Evolutionary conservation across 2,113 vertebrate genomes (phyloP).

Genomic region (Merops nubicus): DNA sequence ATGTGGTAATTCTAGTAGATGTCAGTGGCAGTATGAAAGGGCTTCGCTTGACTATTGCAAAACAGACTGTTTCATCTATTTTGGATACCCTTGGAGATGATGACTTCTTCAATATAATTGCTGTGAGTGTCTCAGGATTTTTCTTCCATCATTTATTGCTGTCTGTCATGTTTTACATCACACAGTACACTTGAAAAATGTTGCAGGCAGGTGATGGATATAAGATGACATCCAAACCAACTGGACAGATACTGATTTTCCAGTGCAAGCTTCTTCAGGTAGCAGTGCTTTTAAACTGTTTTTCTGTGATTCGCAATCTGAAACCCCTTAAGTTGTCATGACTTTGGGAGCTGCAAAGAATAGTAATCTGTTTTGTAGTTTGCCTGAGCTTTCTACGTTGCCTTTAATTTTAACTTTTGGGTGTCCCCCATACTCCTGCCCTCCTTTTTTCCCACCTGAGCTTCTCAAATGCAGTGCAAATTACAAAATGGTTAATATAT

Average conservation of each 20-base stretch:
- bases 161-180: not conserved
- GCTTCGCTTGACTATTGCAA: constrained; percentile 93
- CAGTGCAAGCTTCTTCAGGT: not conserved
- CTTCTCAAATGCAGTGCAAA: not conserved
- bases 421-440: rapidly evolving
- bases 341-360: not conserved
- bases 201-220: not conserved
- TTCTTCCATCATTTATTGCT: not conserved
- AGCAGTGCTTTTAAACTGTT: not conserved
- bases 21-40: constrained; percentile 99
- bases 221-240: not conserved
- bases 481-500: not conserved
- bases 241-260: not conserved
- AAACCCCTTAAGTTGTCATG: not conserved
- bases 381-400: not conserved
- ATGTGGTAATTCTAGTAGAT: constrained; percentile 96
- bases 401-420: not conserved
- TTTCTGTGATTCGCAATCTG: not conserved
- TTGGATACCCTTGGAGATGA: constrained; percentile 97
- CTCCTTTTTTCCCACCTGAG: no score
- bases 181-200: not conserved
- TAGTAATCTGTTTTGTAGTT: not conserved
- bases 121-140: constrained; percentile 80
- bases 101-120: constrained; percentile 98
- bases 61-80: constrained; percentile 96